Evolutionary conservation across 2,888 invertebrate genomes (phyloP).

Genomic region (Volucella inanis): DNA sequence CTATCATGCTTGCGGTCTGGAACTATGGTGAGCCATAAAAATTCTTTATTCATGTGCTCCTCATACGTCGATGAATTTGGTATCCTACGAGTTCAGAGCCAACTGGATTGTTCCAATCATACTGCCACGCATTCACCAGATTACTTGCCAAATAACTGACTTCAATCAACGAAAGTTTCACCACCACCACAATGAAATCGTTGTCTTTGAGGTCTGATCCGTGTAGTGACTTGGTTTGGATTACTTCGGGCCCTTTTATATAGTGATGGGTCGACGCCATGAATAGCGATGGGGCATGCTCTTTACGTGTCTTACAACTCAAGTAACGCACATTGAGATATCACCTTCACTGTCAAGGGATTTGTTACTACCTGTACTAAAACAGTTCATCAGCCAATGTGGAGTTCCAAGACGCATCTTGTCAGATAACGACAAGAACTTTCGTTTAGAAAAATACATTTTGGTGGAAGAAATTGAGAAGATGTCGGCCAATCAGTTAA

Average conservation of each 20-base stretch:
- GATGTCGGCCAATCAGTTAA: too few species aligned
- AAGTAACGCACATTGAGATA: conserved; percentile 21
- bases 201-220: conserved; percentile 37
- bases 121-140: conserved; percentile 2
- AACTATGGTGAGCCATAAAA: not conserved
- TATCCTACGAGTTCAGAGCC: too few species aligned
- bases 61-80: too few species aligned
- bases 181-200: conserved; percentile 39
- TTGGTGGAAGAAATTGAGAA: conserved; percentile 8
- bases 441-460: conserved; percentile 41
- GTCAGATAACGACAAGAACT: conserved; percentile 37
- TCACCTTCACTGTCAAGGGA: conserved; percentile 42
- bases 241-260: not conserved
- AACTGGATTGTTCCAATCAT: conserved; percentile 9
- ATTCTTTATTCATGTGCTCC: not conserved
- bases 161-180: conserved; percentile 52
- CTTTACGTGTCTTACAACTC: conserved; percentile 59
- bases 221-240: not conserved
- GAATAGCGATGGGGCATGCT: conserved; percentile 37
- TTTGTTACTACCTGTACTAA: conserved; percentile 47
- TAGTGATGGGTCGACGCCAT: not conserved
- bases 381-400: conserved; percentile 24
- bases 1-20: not conserved
- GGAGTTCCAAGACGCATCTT: conserved; percentile 3
- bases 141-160: conserved; percentile 18